A percentile compares a stretch with the other conserved stretches of the same genome.
phyloP scores from a whole-genome alignment of 2,797 vertebrate genomes.

The Bradypodion ventrale region DNA sequence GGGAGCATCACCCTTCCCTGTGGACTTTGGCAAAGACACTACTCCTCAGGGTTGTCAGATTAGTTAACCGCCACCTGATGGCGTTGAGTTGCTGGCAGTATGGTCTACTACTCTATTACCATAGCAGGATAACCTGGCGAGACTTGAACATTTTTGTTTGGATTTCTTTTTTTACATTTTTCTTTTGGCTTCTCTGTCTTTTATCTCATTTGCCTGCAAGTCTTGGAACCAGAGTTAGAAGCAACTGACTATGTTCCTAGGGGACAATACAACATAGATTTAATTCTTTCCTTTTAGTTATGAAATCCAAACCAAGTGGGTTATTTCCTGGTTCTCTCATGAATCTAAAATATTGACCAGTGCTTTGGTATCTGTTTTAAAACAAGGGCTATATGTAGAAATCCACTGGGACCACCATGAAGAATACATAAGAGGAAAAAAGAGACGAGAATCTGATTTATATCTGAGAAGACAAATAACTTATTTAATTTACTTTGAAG shows the following conservation, averaged over 20 bases:
- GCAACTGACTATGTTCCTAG: background rate
- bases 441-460: background rate
- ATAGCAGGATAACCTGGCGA: background rate
- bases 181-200: background rate
- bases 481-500: background rate
- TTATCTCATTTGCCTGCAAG: background rate
- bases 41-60: too few relatives aligned
- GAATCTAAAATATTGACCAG: background rate
- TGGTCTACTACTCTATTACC: too few relatives aligned
- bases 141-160: background rate
- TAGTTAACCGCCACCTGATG: too few relatives aligned
- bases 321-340: background rate
- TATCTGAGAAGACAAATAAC: background rate
- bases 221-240: background rate
- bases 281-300: background rate
- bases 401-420: background rate
- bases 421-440: background rate
- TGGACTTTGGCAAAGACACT: too few relatives aligned
- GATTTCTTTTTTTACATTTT: too few relatives aligned
- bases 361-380: background rate
- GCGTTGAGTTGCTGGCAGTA: too few relatives aligned
- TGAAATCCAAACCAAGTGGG: background rate
- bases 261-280: background rate
- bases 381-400: background rate
- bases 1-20: too few relatives aligned